Evolutionary conservation across 2,113 vertebrate species (phyloP), one percentile per base, ranked within the genome.

Genomic region (Poeciliopsis occidentalis): DNA sequence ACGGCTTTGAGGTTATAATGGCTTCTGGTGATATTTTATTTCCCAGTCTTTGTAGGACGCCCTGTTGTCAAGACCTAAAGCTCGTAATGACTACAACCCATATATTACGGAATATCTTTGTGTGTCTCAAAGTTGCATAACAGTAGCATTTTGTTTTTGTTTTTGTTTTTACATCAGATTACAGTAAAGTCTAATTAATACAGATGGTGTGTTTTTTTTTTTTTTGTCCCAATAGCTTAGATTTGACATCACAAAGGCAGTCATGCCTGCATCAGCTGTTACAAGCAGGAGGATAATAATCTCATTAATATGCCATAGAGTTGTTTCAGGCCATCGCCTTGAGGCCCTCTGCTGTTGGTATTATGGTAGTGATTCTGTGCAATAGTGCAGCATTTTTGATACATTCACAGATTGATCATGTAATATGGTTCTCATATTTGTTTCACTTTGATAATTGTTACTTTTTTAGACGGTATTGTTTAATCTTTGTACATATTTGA

Each of bases 271-370:
- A 71, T 79, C 75, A 79, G 60, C 77, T 81, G 64, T 65, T 80
- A 66, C 24, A 79, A 64, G 71, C 57, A 83, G 47, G 41, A 67
- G 41, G 73, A 61, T 73, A 19, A 81, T 57, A 51, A 70, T 29
- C 82, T 90, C 72, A 89, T 92, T 80, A 92, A 93, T 87, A 88
- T 90, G 34, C 31, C 71, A 92, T 88, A 30, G 54, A 61, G 82
- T 26, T 82, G 15, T 75, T 34, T 75, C 15, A 51, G 86, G 86
- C 4, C 91, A 84, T 93, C 85, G 87, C 90, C 90, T 90, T 11
- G 51, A 89, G 86, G 90, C 90, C 90, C 87, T 51, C 90, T 94
- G 88, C 88, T 93, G 86, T 87, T 81, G 70, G 13, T 60, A 31
- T 72, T 4, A 70, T 64, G 80, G 91, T 78, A 89, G 65, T 89